Evolutionary conservation across 2,888 invertebrate genomes (phyloP).

Genomic region (Caenorhabditis plicata): DNA sequence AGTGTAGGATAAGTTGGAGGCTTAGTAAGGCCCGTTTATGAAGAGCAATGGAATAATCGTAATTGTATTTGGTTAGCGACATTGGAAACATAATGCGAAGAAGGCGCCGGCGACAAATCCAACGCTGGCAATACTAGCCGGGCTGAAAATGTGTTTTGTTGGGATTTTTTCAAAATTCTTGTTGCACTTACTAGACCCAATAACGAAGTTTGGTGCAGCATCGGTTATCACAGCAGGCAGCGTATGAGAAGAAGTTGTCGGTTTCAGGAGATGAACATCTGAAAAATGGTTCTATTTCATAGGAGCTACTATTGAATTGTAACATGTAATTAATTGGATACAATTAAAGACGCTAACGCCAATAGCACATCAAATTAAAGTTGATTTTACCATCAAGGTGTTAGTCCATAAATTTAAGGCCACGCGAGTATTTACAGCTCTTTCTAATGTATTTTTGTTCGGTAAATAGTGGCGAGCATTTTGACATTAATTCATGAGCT

Average conservation of each 20-base stretch:
- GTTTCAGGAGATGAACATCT: slow-evolving; percentile 42
- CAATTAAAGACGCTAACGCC: too few species aligned
- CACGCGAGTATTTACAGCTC: too few species aligned
- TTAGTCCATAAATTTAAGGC: too few species aligned
- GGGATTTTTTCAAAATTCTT: too few species aligned
- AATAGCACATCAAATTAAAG: too few species aligned
- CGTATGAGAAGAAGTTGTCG: slow-evolving; percentile 45
- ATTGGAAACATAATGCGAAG: slow-evolving; percentile 54
- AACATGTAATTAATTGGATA: too few species aligned
- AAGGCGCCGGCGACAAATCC: slow-evolving; percentile 49
- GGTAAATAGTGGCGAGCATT: too few species aligned
- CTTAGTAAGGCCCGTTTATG: slow-evolving; percentile 2
- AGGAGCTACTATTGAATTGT: too few species aligned
- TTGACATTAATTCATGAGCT: too few species aligned
- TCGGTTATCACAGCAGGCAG: slow-evolving; percentile 42
- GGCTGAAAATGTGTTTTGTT: slow-evolving; percentile 30
- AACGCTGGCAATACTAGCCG: slow-evolving; percentile 42
- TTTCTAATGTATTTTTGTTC: too few species aligned
- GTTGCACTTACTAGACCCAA: slow-evolving; percentile 51
- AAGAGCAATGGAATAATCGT: background rate
- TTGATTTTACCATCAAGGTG: too few species aligned
- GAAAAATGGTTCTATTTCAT: too few species aligned
- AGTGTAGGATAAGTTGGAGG: background rate
- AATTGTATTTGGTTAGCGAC: slow-evolving; percentile 22
- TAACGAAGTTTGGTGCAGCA: slow-evolving; percentile 45